Conservation (phyloP, 2,113 vertebrate species). For the Tamias sibiricus region DNA sequence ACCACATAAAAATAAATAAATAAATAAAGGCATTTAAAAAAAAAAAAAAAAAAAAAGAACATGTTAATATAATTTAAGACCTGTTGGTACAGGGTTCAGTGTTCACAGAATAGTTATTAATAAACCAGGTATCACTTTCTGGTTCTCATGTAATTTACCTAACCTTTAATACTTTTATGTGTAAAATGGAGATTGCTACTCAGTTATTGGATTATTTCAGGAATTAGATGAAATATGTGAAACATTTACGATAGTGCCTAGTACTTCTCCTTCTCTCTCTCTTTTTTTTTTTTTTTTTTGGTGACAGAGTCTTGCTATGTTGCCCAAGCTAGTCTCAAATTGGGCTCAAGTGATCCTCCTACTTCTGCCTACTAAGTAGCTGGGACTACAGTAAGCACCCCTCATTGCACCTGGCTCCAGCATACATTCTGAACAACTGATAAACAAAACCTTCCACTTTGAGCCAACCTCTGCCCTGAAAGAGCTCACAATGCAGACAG, state of each 20-base stretch:
- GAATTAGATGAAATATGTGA: conserved; percentile 11
- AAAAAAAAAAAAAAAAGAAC: conserved; percentile 1
- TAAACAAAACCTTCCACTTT: not conserved
- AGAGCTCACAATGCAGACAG: not conserved
- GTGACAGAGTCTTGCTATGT: not conserved
- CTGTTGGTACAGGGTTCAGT: not conserved
- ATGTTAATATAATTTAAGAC: conserved; percentile 23
- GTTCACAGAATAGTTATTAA: not conserved
- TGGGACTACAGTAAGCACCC: too few relatives aligned
- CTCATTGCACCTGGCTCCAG: not conserved
- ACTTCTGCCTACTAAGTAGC: not conserved
- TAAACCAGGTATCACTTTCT: not conserved
- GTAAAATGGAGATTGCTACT: conserved; percentile 13
- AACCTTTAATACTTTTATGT: not conserved
- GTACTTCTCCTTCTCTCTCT: too few relatives aligned
- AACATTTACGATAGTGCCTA: not conserved
- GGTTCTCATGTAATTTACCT: not conserved
- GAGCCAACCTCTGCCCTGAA: not conserved
- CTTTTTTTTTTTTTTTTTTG: not conserved
- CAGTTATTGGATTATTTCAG: conserved; percentile 19
- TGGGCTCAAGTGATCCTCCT: not conserved
- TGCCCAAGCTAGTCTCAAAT: not conserved
- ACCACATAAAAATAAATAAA: too few relatives aligned
- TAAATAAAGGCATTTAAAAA: too few relatives aligned
- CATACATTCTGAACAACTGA: not conserved